These are phyloP conservation scores for Cylas formicarius DNA, from an alignment of 1,140 invertebrate species.

Conservation along the genomic window DNA sequence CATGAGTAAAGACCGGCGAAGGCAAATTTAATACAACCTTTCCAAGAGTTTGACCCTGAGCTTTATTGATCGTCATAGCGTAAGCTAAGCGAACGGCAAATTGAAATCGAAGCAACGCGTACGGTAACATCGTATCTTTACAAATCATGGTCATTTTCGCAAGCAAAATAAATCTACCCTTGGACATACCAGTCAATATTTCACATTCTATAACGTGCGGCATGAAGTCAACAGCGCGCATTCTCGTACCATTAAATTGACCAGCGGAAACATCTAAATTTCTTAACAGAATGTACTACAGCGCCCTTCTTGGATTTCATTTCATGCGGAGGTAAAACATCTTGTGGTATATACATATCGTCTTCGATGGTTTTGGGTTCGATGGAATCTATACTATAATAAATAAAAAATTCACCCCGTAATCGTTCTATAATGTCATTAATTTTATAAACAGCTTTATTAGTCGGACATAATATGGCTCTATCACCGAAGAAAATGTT, in stretches of 20 bases:
- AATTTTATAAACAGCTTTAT: not conserved
- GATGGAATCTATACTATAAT: not conserved
- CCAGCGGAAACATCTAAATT: not conserved
- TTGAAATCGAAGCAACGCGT: constrained; percentile 7
- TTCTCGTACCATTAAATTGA: not conserved
- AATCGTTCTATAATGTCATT: not conserved
- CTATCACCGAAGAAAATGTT: not conserved
- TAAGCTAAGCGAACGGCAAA: constrained; percentile 25
- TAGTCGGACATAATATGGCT: not conserved
- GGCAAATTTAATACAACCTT: constrained; percentile 32
- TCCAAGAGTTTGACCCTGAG: constrained; percentile 44
- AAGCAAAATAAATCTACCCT: not conserved
- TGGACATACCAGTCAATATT: not conserved
- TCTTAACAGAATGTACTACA: not conserved
- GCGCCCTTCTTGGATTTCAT: not conserved
- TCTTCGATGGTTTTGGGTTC: not conserved
- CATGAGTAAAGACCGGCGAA: constrained; percentile 37
- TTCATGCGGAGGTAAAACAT: not conserved
- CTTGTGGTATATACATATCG: not conserved
- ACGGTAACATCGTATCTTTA: not conserved
- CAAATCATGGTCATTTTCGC: not conserved
- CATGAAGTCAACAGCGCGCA: not conserved
- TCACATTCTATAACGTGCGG: too few species aligned
- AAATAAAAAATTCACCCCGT: not conserved
- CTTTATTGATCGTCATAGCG: constrained; percentile 27